These are phyloP conservation scores for Cremastobaeus sp. DNA, from an alignment of 2,888 invertebrate genomes.

Conservation along the genomic window DNA sequence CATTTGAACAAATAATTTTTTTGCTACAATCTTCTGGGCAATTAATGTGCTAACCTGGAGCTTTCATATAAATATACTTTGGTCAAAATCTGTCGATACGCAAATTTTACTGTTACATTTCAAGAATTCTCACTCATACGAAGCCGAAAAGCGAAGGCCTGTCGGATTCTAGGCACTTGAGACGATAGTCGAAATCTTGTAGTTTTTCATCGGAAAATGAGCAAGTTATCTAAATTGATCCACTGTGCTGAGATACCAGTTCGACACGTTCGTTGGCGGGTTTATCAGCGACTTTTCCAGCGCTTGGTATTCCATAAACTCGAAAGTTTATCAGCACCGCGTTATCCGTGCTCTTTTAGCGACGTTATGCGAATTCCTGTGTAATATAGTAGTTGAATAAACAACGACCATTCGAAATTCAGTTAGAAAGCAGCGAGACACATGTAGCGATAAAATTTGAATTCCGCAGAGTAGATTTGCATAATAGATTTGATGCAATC, in stretches of 20 bases:
- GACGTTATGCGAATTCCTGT: conserved; percentile 23
- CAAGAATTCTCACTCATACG: no score
- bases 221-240: conserved; percentile 34
- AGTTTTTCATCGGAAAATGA: conserved; percentile 22
- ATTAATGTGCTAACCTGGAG: no score
- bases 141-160: no score
- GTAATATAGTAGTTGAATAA: conserved; percentile 50
- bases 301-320: conserved; percentile 25
- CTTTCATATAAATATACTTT: no score
- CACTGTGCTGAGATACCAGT: conserved; percentile 18
- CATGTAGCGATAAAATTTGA: conserved; percentile 32
- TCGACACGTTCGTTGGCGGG: conserved; percentile 15
- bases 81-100: no score
- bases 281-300: conserved; percentile 7
- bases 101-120: no score
- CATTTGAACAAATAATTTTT: no score
- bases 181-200: no score
- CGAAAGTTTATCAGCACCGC: conserved; percentile 26
- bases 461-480: conserved; percentile 38
- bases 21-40: no score
- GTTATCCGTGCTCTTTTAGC: conserved; percentile 31
- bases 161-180: no score
- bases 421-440: conserved; percentile 32
- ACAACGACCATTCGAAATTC: conserved; percentile 34
- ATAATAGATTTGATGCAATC: conserved; percentile 54